These are phyloP conservation scores for Scomber scombrus DNA, from an alignment of 2,113 vertebrate species.

Conservation along the genomic window DNA sequence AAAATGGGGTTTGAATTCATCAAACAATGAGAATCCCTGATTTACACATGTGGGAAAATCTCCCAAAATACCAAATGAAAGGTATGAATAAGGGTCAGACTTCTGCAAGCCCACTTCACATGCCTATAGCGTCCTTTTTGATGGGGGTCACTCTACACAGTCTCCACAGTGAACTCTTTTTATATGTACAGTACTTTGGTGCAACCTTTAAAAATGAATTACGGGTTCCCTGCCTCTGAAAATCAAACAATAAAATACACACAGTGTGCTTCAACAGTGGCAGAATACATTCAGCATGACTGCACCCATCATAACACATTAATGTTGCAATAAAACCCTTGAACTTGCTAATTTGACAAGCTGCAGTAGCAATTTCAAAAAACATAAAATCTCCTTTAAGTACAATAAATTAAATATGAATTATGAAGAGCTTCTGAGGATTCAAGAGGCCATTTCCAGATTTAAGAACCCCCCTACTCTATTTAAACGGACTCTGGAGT, in stretches of 20 bases:
- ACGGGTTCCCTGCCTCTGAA: conserved; percentile 50
- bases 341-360: conserved; percentile 84
- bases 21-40: not conserved
- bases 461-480: conserved; percentile 68
- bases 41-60: conserved; percentile 7
- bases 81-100: conserved; percentile 11
- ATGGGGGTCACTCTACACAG: conserved; percentile 40
- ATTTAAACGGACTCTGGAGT: conserved; percentile 66
- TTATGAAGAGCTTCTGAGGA: conserved; percentile 73
- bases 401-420: conserved; percentile 81
- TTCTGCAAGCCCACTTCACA: conserved; percentile 4
- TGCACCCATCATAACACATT: conserved; percentile 79
- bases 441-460: conserved; percentile 71
- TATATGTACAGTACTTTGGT: conserved; percentile 28
- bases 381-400: conserved; percentile 77
- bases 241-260: conserved; percentile 60
- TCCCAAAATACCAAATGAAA: conserved; percentile 14
- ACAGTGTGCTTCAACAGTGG: conserved; percentile 27
- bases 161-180: conserved; percentile 31
- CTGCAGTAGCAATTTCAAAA: conserved; percentile 76
- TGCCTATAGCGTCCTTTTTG: too few relatives aligned
- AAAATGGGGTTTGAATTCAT: not conserved
- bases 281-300: conserved; percentile 67
- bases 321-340: conserved; percentile 79
- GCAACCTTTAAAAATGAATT: conserved; percentile 59